Evolutionary conservation across 2,888 invertebrate species (phyloP).

Genomic region (Limnephilus auricula): DNA sequence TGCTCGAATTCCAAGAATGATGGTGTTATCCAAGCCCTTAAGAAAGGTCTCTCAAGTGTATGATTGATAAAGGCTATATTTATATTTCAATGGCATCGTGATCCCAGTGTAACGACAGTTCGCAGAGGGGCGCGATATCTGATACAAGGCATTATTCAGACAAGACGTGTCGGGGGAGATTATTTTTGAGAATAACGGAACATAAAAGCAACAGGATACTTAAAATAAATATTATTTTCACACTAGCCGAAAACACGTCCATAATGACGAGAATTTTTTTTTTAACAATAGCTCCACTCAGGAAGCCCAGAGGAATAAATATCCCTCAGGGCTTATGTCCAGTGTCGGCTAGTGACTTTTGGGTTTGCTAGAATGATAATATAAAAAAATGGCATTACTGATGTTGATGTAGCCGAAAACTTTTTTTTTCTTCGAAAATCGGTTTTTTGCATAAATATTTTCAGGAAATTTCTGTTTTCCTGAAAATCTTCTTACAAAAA

Average conservation of each 20-base stretch:
- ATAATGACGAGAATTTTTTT: not conserved
- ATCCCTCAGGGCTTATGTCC: no score
- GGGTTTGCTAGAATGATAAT: no score
- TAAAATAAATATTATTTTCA: not conserved
- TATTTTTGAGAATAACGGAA: not conserved
- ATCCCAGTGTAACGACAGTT: not conserved
- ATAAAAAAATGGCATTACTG: no score
- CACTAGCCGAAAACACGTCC: not conserved
- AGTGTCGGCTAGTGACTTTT: no score
- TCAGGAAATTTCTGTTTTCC: no score
- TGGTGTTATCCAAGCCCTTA: not conserved
- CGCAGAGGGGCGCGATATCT: not conserved
- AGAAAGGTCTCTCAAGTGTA: slow-evolving; percentile 8
- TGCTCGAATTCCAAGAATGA: not conserved
- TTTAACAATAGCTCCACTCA: no score
- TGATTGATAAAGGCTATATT: slow-evolving; percentile 9
- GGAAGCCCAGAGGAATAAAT: no score
- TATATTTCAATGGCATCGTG: not conserved
- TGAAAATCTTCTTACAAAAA: no score
- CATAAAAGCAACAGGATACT: not conserved
- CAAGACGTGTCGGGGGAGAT: not conserved
- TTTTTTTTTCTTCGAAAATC: no score
- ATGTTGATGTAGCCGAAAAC: no score
- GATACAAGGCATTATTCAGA: not conserved
- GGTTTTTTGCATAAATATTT: no score